Evolutionary conservation across 2,888 invertebrate genomes (phyloP), one percentile per base, ranked within the genome.

Genomic region (Lithophane socia): DNA sequence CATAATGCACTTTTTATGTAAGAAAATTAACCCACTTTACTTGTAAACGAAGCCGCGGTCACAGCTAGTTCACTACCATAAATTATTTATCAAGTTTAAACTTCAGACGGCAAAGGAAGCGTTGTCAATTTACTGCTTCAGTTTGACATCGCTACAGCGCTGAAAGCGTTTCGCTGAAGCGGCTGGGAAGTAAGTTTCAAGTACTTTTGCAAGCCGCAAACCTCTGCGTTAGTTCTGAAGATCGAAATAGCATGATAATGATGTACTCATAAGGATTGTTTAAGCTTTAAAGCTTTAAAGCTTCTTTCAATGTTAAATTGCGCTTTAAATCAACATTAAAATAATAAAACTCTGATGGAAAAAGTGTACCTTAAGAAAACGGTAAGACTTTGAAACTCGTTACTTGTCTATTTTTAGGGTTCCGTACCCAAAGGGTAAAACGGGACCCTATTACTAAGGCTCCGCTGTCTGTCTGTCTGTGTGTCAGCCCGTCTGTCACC

Each of bases 161-260:
- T 79, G 64, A 80, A 42, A 68, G 61, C 66, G 66, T 18, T 60
- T 24, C 64, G 56, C 37, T 70, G 37, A 71, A 81, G 70, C 76
- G 58, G 80, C 56, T 80, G 70, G 5, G 24, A 81, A 13, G 64
- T 64, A 69, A 80, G 66, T 80, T 80, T 67, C 66, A 67, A 80
- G 82, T 71, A 81, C 82, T 80, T 76, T 76, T 76, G 75, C 52
- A 71, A 71, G 82, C 80, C 76, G 44, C 80, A 81, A 76, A 63
- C 66, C 61, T 21, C 75, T n/a, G 0, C 44, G 44, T 37, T 69
- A 67, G 61, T 76, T 81, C 37, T 44, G 24, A 63, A 81, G 61
- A 71, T 76, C n/a, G 66, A 61, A 67, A 71, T 70, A 52, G 56
- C 49, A 70, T 29, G 81, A 64, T 71, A 61, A 69, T 66, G 42